A percentile compares a stretch with the other conserved stretches of the same genome.
Conservation (phyloP, 2,797 vertebrate species). For the Gallinago nigripennis region DNA sequence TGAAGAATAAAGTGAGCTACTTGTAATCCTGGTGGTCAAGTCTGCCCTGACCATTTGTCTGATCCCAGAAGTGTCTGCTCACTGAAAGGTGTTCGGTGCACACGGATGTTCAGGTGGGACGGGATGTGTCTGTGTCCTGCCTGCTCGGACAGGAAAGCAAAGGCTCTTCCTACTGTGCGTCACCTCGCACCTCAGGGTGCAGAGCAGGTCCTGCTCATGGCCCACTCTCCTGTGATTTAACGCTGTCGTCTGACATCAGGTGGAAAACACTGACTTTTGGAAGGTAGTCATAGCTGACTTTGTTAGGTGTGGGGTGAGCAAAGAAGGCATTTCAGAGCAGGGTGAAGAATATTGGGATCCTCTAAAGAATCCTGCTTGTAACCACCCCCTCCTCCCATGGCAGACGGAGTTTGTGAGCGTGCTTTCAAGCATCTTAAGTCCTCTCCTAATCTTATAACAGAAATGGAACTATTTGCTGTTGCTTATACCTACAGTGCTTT, state of each 20-base stretch:
- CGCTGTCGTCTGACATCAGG: not conserved
- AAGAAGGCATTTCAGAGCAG: not conserved
- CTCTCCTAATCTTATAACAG: conserved; percentile 14
- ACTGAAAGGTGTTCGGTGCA: not conserved
- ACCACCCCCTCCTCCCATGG: not conserved
- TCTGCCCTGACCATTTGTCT: not conserved
- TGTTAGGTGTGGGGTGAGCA: fast-evolving
- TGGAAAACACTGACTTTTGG: not conserved
- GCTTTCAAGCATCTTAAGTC: conserved; percentile 10
- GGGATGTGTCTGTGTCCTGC: not conserved
- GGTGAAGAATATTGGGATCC: not conserved
- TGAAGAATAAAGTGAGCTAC: not conserved
- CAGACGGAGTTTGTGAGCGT: conserved; percentile 1
- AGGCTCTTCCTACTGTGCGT: not conserved
- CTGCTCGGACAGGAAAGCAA: not conserved
- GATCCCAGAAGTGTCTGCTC: not conserved
- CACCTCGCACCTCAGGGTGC: not conserved
- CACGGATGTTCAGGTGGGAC: not conserved
- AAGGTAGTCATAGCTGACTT: fast-evolving
- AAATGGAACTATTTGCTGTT: conserved; percentile 25
- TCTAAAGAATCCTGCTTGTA: not conserved
- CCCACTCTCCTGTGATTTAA: not conserved
- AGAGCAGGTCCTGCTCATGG: not conserved
- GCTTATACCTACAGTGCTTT: not conserved
- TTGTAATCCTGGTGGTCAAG: not conserved